These are phyloP conservation scores for Eurystomus gularis DNA, from an alignment of 2,113 vertebrate species.

Conservation along the genomic window DNA sequence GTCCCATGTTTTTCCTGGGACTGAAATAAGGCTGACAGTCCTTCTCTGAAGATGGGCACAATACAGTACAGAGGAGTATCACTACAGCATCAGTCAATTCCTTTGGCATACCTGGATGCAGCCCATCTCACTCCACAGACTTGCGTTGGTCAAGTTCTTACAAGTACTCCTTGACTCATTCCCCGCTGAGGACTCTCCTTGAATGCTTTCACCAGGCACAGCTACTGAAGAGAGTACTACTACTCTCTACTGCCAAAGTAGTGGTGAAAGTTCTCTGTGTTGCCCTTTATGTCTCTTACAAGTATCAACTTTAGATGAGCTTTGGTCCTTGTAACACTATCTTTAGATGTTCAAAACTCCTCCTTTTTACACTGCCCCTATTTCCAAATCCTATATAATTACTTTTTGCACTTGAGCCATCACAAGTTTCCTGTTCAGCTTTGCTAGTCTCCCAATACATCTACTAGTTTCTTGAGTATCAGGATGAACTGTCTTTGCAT, in stretches of 20 bases:
- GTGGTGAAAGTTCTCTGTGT: neutral
- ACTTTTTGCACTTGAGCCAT: neutral
- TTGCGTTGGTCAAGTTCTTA: neutral
- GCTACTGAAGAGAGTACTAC: neutral
- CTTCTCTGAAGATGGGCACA: neutral
- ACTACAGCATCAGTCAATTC: neutral
- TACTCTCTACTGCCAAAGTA: neutral
- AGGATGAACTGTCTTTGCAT: neutral
- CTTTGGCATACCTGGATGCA: neutral
- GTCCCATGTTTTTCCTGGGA: neutral
- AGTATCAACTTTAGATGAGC: neutral
- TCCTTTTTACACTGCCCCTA: neutral
- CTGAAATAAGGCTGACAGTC: neutral
- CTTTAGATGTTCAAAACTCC: neutral
- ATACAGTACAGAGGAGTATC: neutral
- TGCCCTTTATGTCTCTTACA: too few relatives aligned
- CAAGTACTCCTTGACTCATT: neutral
- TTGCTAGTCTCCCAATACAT: neutral
- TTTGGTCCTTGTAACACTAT: neutral
- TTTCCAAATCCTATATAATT: neutral
- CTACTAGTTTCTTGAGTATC: neutral
- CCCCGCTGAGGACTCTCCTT: neutral
- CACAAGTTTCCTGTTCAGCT: neutral
- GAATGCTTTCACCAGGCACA: neutral
- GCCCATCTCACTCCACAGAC: neutral